Base-by-base conservation (phyloP, 2,797 vertebrate species). In the Cryptoblepharus egeriae region DNA sequence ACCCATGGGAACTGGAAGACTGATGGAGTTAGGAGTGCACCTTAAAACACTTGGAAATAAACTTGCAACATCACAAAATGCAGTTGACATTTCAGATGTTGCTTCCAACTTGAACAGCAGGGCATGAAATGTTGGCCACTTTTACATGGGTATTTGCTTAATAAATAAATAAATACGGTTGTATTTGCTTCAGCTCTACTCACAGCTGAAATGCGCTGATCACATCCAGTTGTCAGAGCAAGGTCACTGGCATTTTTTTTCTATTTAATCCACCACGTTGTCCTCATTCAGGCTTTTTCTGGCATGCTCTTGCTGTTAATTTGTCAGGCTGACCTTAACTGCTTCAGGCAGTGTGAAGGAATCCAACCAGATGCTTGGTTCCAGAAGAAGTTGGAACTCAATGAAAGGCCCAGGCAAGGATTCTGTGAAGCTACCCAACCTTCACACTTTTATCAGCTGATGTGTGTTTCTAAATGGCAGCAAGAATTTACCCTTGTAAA, bases 401-500 rank as follows among this genome's bases (percentile, higher is more conserved):
- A 86, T 15, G 22, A 55, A 65, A 55, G 39, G 37, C 55, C 30
- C 6, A 7, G 69, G 8, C 30, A 72, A 84, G 45, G 7, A 58
- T 22, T 73, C 0, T 52, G 37, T 77, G 60, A 76, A 75, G 26
- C 15, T 60, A 49, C 77, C 74, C 77, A 64, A n/a, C 28, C 86
- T 64, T 80, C 64, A 8, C 42, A 81, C 63, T 76, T 26, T 84
- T 73, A 74, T 85, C 0, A 63, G 58, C 12, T 69, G 30, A 80
- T 85, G 57, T 10, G 75, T 8, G 68, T 88, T 90, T 89, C 58
- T 68, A 82, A 84, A 79, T 45, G 20, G 18, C 77, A 82, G 18
- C 39, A 63, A n/a, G 78, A 85, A 79, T 55, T 6, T 68, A 84
- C 75, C 30, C 15, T 73, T 85, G 28, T 52, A 88, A 82, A 52